A percentile compares a stretch with the other conserved stretches of the same genome.
Conservation (phyloP, 2,113 vertebrate species). For the Corythornis madagascariensis region DNA sequence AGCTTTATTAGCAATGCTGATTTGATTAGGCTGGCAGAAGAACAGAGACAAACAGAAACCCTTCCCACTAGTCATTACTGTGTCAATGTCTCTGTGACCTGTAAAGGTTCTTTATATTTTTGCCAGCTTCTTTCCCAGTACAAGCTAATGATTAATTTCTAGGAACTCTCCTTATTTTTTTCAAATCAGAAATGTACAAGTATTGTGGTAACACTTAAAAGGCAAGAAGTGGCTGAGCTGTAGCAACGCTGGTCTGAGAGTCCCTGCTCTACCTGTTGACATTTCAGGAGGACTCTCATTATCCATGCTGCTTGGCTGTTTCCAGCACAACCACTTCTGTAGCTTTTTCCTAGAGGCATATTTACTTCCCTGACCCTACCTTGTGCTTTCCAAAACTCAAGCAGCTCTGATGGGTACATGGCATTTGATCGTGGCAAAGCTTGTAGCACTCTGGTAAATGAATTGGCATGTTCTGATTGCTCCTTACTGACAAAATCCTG, state of each 20-base stretch:
- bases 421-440: not conserved
- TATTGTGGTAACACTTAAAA: conserved; percentile 59
- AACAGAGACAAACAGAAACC: not conserved
- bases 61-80: not conserved
- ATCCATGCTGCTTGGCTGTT: not conserved
- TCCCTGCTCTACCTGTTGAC: not conserved
- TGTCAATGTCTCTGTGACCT: not conserved
- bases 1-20: not conserved
- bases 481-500: conserved; percentile 9
- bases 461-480: not conserved
- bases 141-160: conserved; percentile 31
- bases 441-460: not conserved
- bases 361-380: conserved; percentile 27
- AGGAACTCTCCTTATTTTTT: conserved; percentile 43
- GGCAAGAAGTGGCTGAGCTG: conserved; percentile 44
- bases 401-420: not conserved
- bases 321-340: not conserved
- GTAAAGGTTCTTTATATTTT: conserved; percentile 5
- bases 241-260: not conserved
- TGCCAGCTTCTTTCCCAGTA: not conserved
- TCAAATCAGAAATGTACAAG: conserved; percentile 13
- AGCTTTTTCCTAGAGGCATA: conserved; percentile 21
- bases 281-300: conserved; percentile 18
- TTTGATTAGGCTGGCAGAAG: not conserved
- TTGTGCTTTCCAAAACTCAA: not conserved